These are phyloP conservation scores for Ostrea denselamellosa DNA, from an alignment of 1,140 invertebrate genomes.

Conservation along the genomic window DNA sequence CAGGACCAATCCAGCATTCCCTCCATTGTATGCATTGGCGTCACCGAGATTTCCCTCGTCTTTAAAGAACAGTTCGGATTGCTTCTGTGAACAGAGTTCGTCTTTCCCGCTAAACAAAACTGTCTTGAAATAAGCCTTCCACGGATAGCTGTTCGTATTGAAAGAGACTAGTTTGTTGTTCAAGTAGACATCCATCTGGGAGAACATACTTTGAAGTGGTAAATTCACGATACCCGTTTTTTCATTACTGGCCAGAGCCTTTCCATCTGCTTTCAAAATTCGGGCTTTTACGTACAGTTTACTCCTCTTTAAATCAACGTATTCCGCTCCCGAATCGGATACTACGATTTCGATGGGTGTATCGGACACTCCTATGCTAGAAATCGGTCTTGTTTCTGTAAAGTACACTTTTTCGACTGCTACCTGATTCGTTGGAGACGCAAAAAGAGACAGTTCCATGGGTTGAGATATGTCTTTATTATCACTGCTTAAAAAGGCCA, in stretches of 20 bases:
- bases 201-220: conserved; percentile 50
- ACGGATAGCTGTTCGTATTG: conserved; percentile 53
- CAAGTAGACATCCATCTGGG: conserved; percentile 56
- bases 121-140: conserved; percentile 53
- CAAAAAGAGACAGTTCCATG: conserved; percentile 46
- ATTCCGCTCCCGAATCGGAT: conserved; percentile 49
- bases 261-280: conserved; percentile 52
- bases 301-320: conserved; percentile 51
- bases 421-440: conserved; percentile 50
- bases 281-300: conserved; percentile 48
- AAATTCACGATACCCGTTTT: conserved; percentile 53
- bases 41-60: conserved; percentile 38
- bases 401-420: conserved; percentile 50
- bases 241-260: conserved; percentile 39
- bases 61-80: conserved; percentile 48
- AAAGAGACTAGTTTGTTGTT: conserved; percentile 57
- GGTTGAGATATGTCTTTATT: conserved; percentile 47
- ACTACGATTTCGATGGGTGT: conserved; percentile 55
- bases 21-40: conserved; percentile 40
- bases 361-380: neutral
- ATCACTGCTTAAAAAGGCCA: conserved; percentile 49
- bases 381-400: conserved; percentile 40
- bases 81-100: conserved; percentile 45
- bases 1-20: conserved; percentile 25
- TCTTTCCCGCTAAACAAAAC: conserved; percentile 45